Percentiles rank a stretch among this genome's conserved stretches.
Conservation (phyloP, 2,113 vertebrate genomes). For the Meles meles region DNA sequence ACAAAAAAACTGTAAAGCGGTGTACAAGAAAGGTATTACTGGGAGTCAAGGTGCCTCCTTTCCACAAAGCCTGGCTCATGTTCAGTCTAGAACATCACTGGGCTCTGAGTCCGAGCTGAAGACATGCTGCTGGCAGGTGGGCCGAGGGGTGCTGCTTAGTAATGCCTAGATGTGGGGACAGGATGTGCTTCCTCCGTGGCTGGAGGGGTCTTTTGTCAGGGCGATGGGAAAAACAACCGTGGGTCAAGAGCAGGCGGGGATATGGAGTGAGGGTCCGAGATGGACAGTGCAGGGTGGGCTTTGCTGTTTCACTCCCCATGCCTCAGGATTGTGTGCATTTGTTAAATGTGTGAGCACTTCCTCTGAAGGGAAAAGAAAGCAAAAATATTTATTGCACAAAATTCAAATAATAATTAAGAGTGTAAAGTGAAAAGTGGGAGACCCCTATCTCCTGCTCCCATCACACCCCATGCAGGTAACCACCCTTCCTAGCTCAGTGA, state of each 20-base stretch:
- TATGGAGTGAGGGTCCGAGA: background rate
- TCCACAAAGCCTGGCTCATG: background rate
- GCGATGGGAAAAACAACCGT: background rate
- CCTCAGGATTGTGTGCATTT: background rate
- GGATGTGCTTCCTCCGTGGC: fast-evolving
- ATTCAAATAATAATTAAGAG: no score
- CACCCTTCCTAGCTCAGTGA: no score
- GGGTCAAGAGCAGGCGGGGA: background rate
- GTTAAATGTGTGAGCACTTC: background rate
- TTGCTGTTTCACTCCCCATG: background rate
- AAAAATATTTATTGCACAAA: background rate
- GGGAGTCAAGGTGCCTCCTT: background rate
- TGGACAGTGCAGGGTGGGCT: background rate
- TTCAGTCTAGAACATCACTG: background rate
- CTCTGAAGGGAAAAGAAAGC: background rate
- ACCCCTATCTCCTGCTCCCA: no score
- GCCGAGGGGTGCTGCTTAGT: background rate
- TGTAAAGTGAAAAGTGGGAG: no score
- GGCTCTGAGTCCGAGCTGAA: background rate
- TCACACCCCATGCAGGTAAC: no score
- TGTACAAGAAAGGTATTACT: background rate
- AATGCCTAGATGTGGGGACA: no score
- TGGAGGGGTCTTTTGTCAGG: background rate
- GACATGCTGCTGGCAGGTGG: background rate
- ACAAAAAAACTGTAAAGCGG: background rate